Percentiles rank a stretch among this genome's conserved stretches.
phyloP scores from a whole-genome alignment of 2,888 invertebrate genomes.

The Cremastinae sp. region DNA sequence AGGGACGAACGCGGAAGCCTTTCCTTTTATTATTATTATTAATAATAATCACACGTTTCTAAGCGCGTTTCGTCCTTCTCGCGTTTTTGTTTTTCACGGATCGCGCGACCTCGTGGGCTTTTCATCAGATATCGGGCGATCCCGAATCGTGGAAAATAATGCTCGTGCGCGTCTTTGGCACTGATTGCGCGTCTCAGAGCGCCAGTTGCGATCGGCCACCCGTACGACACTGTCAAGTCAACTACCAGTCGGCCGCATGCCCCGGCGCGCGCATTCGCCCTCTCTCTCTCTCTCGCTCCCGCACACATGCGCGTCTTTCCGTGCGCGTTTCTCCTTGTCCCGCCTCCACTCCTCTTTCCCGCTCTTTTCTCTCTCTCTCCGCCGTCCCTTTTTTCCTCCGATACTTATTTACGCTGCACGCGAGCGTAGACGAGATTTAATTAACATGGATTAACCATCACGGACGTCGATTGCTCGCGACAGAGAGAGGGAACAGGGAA shows the following conservation, averaged over 20 bases:
- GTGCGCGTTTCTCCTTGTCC: slow-evolving; percentile 14
- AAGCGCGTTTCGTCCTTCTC: too few relatives aligned
- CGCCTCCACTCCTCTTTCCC: slow-evolving; percentile 4
- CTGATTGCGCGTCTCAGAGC: slow-evolving; percentile 47
- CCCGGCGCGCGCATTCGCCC: slow-evolving; percentile 42
- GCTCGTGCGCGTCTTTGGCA: slow-evolving; percentile 43
- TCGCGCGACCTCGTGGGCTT: not conserved
- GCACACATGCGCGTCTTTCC: not conserved
- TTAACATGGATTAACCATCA: slow-evolving; percentile 45
- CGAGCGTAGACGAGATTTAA: slow-evolving; percentile 61
- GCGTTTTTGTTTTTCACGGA: too few relatives aligned
- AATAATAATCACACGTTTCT: too few relatives aligned
- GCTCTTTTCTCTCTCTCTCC: slow-evolving; percentile 35
- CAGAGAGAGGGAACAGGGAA: not conserved
- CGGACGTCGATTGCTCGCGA: slow-evolving; percentile 19
- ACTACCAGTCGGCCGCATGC: slow-evolving; percentile 52
- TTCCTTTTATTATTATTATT: too few relatives aligned
- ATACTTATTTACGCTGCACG: slow-evolving; percentile 53
- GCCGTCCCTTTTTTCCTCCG: slow-evolving; percentile 19
- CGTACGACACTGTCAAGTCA: slow-evolving; percentile 60
- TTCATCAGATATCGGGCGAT: not conserved
- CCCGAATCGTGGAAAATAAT: not conserved
- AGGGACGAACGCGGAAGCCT: too few relatives aligned
- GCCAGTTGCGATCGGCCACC: slow-evolving; percentile 52
- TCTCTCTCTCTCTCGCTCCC: slow-evolving; percentile 34